phyloP scores from a whole-genome alignment of 1,140 invertebrate genomes.

The Leptinotarsa lineolata region DNA sequence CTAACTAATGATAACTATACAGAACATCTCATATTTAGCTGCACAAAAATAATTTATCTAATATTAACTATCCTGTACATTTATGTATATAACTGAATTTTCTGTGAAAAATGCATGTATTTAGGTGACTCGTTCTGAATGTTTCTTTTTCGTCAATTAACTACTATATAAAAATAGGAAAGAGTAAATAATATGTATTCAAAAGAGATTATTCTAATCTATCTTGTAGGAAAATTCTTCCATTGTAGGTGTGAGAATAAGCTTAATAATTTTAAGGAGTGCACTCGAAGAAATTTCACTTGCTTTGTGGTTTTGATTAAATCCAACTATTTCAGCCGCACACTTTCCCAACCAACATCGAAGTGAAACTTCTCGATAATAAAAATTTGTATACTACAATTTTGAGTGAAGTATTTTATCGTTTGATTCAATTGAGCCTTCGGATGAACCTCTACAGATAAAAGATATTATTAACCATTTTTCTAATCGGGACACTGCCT shows the following conservation, averaged over 20 bases:
- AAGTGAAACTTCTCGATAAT: neutral
- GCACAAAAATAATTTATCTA: slow-evolving; percentile 6
- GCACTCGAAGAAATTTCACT: neutral
- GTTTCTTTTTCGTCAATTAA: slow-evolving; percentile 28
- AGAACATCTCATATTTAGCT: slow-evolving; percentile 18
- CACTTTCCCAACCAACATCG: neutral
- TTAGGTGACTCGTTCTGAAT: slow-evolving; percentile 14
- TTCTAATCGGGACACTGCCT: neutral
- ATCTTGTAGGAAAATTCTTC: slow-evolving; percentile 38
- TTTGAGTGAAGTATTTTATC: neutral
- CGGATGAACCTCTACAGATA: neutral
- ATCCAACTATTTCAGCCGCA: neutral
- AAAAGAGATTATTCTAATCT: slow-evolving; percentile 33
- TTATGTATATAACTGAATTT: slow-evolving; percentile 37
- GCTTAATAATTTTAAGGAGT: slow-evolving; percentile 1
- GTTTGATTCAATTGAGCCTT: neutral
- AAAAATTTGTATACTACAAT: neutral
- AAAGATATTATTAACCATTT: slow-evolving; percentile 1
- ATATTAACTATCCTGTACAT: slow-evolving; percentile 37
- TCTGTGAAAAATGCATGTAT: slow-evolving; percentile 23
- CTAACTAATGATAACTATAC: slow-evolving; percentile 5
- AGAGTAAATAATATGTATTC: neutral
- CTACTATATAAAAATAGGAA: slow-evolving; percentile 14
- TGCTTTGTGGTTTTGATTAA: neutral
- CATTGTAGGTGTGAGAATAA: slow-evolving; percentile 29